Percentiles rank a stretch among this genome's conserved stretches.
Evolutionary conservation across 2,888 invertebrate genomes (phyloP).

Genomic region (Drosophila merina): DNA sequence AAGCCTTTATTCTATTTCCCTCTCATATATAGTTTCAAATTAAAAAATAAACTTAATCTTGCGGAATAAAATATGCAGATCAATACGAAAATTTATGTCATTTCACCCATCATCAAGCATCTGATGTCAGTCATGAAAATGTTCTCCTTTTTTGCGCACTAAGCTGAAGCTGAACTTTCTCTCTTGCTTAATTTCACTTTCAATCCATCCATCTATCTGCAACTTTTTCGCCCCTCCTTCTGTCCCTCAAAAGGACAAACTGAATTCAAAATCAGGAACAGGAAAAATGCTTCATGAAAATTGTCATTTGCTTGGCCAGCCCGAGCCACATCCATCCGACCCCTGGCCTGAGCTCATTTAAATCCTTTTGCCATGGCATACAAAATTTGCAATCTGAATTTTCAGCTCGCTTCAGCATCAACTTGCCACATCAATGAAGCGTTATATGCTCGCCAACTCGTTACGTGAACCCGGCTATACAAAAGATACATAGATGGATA

Average conservation of each 20-base stretch:
- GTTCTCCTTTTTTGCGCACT: background rate
- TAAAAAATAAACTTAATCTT: background rate
- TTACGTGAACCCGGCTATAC: slow-evolving; percentile 40
- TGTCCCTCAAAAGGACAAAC: slow-evolving; percentile 18
- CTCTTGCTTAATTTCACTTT: slow-evolving; percentile 41
- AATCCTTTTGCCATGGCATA: slow-evolving; percentile 42
- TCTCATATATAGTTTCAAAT: background rate
- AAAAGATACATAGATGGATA: slow-evolving; percentile 43
- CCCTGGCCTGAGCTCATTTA: slow-evolving; percentile 33
- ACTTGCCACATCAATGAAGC: slow-evolving; percentile 47
- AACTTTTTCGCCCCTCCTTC: no score
- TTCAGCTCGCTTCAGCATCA: slow-evolving; percentile 34
- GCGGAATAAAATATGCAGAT: slow-evolving; percentile 18
- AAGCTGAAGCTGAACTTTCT: slow-evolving; percentile 24
- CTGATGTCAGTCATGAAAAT: slow-evolving; percentile 19
- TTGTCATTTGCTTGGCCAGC: slow-evolving; percentile 21
- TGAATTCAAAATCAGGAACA: slow-evolving; percentile 43
- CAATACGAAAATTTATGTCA: slow-evolving; percentile 21
- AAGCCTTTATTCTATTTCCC: no score
- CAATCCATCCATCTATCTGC: slow-evolving; percentile 25
- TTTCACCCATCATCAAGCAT: slow-evolving; percentile 27
- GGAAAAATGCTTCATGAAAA: slow-evolving; percentile 39
- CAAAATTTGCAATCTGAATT: slow-evolving; percentile 44
- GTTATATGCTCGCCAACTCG: slow-evolving; percentile 48
- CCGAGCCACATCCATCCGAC: background rate